phyloP scores from a whole-genome alignment of 1,140 invertebrate species.

The Elysia chlorotica region DNA sequence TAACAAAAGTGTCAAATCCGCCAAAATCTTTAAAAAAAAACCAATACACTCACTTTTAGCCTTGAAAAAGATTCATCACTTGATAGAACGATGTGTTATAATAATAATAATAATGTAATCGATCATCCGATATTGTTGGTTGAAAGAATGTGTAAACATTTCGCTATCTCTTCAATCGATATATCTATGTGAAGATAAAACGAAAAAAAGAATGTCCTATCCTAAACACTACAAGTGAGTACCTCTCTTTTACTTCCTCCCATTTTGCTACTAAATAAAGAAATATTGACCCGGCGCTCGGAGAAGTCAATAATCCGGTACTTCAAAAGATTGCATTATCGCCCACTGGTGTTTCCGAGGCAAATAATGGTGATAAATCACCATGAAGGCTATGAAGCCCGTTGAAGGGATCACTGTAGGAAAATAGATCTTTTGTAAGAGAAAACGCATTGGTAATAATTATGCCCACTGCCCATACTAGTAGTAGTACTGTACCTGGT shows the following conservation, averaged over 20 bases:
- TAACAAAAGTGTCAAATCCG: neutral
- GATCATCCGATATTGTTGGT: neutral
- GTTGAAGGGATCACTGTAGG: too few species aligned
- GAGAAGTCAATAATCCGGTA: neutral
- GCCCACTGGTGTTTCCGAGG: too few species aligned
- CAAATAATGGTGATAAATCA: too few species aligned
- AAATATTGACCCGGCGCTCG: neutral
- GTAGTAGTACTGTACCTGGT: too few species aligned
- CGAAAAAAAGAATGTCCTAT: neutral
- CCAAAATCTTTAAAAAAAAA: neutral
- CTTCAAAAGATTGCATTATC: neutral
- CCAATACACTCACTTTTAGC: neutral
- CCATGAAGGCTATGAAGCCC: too few species aligned
- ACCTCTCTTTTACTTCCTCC: too few species aligned
- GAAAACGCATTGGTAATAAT: too few species aligned
- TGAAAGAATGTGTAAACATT: neutral
- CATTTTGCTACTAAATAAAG: too few species aligned
- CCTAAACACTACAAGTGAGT: neutral
- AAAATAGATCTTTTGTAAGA: too few species aligned
- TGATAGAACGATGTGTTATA: neutral
- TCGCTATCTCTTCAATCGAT: too few species aligned
- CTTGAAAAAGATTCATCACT: neutral
- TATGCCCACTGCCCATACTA: too few species aligned
- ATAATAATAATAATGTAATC: neutral
- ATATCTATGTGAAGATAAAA: neutral